Base-by-base conservation (phyloP, 2,888 invertebrate species). In the Drosophila stalkeri region DNA sequence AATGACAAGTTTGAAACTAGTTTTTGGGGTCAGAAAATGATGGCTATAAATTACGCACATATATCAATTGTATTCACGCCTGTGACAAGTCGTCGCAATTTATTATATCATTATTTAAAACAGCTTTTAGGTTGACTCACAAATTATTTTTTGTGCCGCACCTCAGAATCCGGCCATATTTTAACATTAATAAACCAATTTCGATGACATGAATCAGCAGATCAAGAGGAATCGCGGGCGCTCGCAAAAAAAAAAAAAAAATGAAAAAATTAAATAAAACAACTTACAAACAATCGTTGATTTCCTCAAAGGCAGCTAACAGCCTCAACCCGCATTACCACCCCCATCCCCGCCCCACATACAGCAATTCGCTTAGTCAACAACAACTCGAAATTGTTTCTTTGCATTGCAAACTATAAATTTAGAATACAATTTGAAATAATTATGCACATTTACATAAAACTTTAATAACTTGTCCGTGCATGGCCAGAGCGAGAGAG, bases 381-480 rank as follows among this genome's bases (percentile, higher is more conserved):
- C 71, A 67, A 64, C 54, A 54, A 23, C 39, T 23, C 54, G 54
- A 76, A 69, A 66, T 71, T 80, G 46, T 52, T 65, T 59, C 23
- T 33, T 33, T 59, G 46, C 89, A 88, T 83, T 83, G 84, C 81
- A 72, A 80, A 86, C 84, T 83, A 85, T 81, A 89, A 85, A 89
- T 85, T 85, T 89, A 89, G 84, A 85, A 78, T 86, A 89, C 79
- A 83, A 86, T 84, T 85, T 86, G 78, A 83, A 86, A 86, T 86
- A 84, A 89, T 84, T 84, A 84, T 84, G 86, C 84, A 81, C 70
- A 88, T 82, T 83, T 87, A 77, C 88, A 83, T 87, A 83, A 78
- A 86, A 74, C 83, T 83, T 86, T 72, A 71, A 80, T 81, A 81
- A 78, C 79, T 79, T 69, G 70, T 64, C 72, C 80, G 72, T 76